Evolutionary conservation across 2,888 invertebrate genomes (phyloP).

Genomic region (Blera fallax): DNA sequence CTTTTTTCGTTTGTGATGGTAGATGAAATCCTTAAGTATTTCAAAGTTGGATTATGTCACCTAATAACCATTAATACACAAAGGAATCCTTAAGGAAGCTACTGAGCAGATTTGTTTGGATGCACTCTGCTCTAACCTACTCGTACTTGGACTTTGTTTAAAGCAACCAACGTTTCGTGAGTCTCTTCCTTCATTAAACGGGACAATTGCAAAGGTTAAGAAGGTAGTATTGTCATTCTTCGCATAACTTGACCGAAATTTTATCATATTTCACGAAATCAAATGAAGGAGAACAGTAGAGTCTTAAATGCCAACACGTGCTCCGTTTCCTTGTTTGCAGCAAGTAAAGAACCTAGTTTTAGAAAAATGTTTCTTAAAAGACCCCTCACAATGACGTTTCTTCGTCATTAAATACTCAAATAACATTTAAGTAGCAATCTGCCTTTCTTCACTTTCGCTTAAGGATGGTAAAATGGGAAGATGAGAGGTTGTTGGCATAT

Average conservation of each 20-base stretch:
- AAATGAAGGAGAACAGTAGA: neutral
- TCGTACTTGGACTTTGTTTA: no score
- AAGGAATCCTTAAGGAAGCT: no score
- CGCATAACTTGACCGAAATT: neutral
- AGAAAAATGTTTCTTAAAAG: neutral
- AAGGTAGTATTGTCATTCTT: neutral
- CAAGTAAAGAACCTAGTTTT: neutral
- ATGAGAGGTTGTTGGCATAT: neutral
- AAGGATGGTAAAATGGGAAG: neutral
- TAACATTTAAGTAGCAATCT: slow-evolving; percentile 21
- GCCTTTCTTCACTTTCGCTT: slow-evolving; percentile 39
- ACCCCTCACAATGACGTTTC: neutral
- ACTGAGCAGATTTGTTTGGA: no score
- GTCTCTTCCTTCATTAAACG: no score
- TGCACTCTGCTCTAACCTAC: no score
- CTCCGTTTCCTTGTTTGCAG: neutral
- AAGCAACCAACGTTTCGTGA: no score
- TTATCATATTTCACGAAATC: neutral
- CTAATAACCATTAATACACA: no score
- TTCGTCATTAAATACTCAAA: slow-evolving; percentile 37
- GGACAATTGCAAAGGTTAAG: no score
- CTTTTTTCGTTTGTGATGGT: no score
- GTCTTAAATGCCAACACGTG: neutral
- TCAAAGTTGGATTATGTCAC: no score
- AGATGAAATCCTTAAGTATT: no score